Evolutionary conservation across 2,888 invertebrate species (phyloP).

Genomic region (Alloscopus bannaensis): DNA sequence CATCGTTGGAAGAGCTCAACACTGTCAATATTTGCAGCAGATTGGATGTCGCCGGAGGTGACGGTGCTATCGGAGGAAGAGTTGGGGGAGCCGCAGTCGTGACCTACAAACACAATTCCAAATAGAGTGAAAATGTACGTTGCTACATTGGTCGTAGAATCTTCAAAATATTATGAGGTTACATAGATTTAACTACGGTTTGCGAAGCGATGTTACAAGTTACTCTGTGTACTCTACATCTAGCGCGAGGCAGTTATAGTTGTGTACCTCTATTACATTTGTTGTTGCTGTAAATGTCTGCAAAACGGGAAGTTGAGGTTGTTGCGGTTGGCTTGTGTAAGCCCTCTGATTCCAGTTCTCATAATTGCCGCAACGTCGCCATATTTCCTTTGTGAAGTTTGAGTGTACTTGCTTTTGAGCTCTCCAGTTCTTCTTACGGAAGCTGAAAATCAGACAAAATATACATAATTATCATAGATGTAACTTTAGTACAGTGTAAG

Average conservation of each 20-base stretch:
- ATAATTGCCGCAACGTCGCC: constrained; percentile 69
- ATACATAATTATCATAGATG: too few relatives aligned
- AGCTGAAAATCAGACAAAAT: constrained; percentile 54
- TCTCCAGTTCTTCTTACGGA: constrained; percentile 70
- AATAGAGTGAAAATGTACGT: background rate
- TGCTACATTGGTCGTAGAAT: background rate
- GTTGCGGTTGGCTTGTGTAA: constrained; percentile 3
- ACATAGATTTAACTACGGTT: background rate
- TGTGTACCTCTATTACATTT: constrained; percentile 62
- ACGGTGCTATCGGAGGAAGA: constrained; percentile 13
- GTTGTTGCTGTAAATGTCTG: constrained; percentile 60
- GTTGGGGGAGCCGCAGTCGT: constrained; percentile 31
- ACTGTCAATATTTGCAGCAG: constrained; percentile 71
- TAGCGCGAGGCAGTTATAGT: constrained; percentile 38
- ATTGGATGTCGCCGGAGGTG: constrained; percentile 69
- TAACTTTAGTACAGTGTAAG: constrained; percentile 8
- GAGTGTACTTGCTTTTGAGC: constrained; percentile 61
- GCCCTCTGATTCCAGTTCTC: constrained; percentile 52
- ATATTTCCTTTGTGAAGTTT: constrained; percentile 71
- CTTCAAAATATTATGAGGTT: background rate
- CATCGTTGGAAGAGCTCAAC: constrained; percentile 71
- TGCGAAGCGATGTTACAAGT: constrained; percentile 35
- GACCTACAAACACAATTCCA: constrained; percentile 34
- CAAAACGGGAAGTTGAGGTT: constrained; percentile 44
- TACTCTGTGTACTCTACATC: background rate